These are phyloP conservation scores for Diceros bicornis DNA, from an alignment of 2,797 vertebrate genomes.

Conservation along the genomic window DNA sequence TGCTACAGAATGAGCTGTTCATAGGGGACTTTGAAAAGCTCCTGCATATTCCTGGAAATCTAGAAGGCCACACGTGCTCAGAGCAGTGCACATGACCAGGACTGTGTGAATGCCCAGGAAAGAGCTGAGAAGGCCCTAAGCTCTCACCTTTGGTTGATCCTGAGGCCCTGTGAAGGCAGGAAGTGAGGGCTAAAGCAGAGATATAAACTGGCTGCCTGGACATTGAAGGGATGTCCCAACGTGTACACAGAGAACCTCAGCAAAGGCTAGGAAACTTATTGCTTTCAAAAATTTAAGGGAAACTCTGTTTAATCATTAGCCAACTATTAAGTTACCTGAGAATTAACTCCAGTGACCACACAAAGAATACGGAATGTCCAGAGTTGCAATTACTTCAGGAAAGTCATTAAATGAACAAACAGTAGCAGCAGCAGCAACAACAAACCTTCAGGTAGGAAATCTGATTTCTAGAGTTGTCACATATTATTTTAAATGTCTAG, in stretches of 20 bases:
- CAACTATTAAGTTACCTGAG: neutral
- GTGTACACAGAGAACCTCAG: neutral
- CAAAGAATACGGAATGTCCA: neutral
- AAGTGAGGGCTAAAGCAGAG: neutral
- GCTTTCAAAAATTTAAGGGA: neutral
- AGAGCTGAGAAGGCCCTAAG: neutral
- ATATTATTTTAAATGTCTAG: neutral
- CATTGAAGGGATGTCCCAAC: neutral
- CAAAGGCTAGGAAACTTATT: neutral
- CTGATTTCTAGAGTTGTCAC: neutral
- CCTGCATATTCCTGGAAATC: neutral
- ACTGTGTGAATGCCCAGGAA: neutral
- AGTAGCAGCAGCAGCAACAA: neutral
- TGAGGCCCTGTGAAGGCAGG: neutral
- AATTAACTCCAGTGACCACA: neutral
- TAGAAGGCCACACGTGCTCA: neutral
- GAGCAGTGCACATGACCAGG: neutral
- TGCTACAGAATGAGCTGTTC: neutral
- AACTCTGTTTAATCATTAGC: neutral
- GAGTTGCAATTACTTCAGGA: neutral
- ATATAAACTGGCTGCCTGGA: neutral
- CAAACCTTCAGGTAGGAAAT: neutral
- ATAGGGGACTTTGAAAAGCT: neutral
- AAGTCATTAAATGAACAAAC: neutral
- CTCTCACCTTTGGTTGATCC: neutral